Percentiles rank a stretch among this genome's conserved stretches.
phyloP scores from a whole-genome alignment of 2,113 vertebrate species.

The Oreochromis spilurus region DNA sequence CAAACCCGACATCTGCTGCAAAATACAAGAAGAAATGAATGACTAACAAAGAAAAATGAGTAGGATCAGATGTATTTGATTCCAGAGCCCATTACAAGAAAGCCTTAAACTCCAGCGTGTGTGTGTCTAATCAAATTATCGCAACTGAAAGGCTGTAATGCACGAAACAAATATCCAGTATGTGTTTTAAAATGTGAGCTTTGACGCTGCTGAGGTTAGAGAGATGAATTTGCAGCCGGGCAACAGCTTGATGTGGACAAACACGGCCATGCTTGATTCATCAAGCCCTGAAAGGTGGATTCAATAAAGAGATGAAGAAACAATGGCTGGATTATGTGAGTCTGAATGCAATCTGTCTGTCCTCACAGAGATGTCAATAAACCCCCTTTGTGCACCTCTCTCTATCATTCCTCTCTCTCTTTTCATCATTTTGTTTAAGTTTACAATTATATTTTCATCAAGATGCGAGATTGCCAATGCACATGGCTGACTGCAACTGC shows the following conservation, averaged over 20 bases:
- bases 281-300: neutral
- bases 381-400: neutral
- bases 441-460: conserved; percentile 59
- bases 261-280: neutral
- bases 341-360: conserved; percentile 23
- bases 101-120: neutral
- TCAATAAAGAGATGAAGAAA: conserved; percentile 13
- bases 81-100: neutral
- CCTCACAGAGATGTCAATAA: conserved; percentile 18
- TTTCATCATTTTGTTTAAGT: neutral
- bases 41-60: neutral
- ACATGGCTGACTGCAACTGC: neutral
- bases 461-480: conserved; percentile 25
- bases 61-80: neutral
- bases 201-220: neutral
- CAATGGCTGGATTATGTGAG: conserved; percentile 18
- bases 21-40: neutral
- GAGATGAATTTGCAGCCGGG: neutral
- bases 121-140: neutral
- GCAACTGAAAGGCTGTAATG: neutral
- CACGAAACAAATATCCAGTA: neutral
- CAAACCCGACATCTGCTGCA: neutral
- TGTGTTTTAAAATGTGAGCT: neutral
- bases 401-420: neutral
- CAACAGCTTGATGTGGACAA: neutral